Base-by-base conservation (phyloP, 2,113 vertebrate genomes). In the Semnornis frantzii region DNA sequence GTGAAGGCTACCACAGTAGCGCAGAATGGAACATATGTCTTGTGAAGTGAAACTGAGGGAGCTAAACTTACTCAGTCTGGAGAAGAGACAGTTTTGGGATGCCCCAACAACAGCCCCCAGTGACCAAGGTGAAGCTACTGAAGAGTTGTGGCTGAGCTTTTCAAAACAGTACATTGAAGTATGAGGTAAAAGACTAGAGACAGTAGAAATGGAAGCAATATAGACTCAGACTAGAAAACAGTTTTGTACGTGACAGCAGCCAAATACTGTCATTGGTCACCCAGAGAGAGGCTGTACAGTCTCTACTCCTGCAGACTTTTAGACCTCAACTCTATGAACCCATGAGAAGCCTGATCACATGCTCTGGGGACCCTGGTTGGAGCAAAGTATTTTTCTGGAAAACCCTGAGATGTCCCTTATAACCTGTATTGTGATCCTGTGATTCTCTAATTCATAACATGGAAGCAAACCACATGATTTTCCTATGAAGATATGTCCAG, bases 101-200 rank as follows among this genome's bases (percentile, higher is more conserved):
- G 8, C 34, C 2, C 2, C 8, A 34, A 33, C 5, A 64, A 7
- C n/a, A 24, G 1, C 3, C 8, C 14, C 4, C 24, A 18, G 13
- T 39, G 63, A 79, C 20, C 9, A 79, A 71, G 5, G 17, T 3
- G 34, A 87, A 63, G 25, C 21, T 63, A 25, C 6, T 2, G 5
- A 33, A 16, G 7, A 71, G 46, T 30, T 71, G 34, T 23, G 62
- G 30, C 10, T 8, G 25, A 81, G 18, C 9, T 58, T 8, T 72
- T 76, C 17, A 31, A 18, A 60, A 31, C 9, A 68, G 14, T 19
- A 8, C 5, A 5, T 4, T n/a, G 9, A 62, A 30, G 8, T 4
- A 33, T 2, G 60, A 73, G 28, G 65, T 27, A 13, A 15, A 8
- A 48, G 46, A 68, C 8, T 10, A 11, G 9, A 48, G 18, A 48